Conservation (phyloP, 2,888 invertebrate species). For the Leptarthrus brevirostris region DNA sequence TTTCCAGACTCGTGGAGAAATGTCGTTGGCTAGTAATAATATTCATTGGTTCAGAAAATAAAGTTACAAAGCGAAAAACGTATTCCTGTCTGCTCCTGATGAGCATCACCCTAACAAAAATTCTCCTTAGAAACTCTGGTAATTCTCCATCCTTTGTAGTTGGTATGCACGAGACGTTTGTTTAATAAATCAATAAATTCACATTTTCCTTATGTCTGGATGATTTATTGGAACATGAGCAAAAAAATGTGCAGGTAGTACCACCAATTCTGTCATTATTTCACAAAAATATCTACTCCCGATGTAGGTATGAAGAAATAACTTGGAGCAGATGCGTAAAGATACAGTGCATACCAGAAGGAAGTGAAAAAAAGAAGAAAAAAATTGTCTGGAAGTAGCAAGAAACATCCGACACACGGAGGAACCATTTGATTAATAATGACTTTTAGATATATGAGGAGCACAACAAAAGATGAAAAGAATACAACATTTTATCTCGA, state of each 20-base stretch:
- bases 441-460: background rate
- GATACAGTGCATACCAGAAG: constrained; percentile 19
- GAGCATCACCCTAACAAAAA: background rate
- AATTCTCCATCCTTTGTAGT: background rate
- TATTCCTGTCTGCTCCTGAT: background rate
- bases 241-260: constrained; percentile 12
- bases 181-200: constrained; percentile 41
- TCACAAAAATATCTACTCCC: background rate
- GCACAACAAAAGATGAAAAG: constrained; percentile 5
- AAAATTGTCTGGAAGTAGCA: background rate
- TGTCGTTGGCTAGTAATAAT: too few relatives aligned
- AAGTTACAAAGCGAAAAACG: too few relatives aligned
- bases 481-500: constrained; percentile 19
- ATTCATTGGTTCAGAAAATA: too few relatives aligned
- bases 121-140: background rate
- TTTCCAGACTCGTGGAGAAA: too few relatives aligned
- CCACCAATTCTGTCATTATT: background rate
- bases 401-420: background rate
- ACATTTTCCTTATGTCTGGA: constrained; percentile 7
- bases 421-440: constrained; percentile 39
- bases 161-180: constrained; percentile 23
- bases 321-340: constrained; percentile 32
- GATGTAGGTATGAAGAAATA: constrained; percentile 22
- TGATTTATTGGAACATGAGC: constrained; percentile 23
- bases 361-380: background rate